Conservation (phyloP, 1,140 invertebrate genomes). For the Temnothorax curvispinosus region DNA sequence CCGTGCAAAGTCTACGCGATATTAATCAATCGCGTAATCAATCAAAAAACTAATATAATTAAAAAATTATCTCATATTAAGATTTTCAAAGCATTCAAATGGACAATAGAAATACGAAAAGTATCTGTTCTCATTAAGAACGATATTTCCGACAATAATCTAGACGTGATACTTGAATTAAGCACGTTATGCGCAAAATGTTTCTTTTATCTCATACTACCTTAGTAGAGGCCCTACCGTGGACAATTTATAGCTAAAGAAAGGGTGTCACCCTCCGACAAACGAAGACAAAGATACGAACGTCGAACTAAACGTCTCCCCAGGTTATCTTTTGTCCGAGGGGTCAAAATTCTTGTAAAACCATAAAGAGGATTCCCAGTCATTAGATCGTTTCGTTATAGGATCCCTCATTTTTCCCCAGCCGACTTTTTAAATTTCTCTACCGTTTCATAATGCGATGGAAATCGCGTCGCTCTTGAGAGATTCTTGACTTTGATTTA, state of each 20-base stretch:
- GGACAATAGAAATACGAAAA: slow-evolving; percentile 39
- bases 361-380: slow-evolving; percentile 85
- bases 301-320: slow-evolving; percentile 75
- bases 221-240: slow-evolving; percentile 76
- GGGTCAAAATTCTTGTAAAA: slow-evolving; percentile 85
- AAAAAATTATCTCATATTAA: neutral
- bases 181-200: slow-evolving; percentile 83
- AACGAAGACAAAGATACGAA: slow-evolving; percentile 75
- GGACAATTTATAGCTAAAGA: slow-evolving; percentile 83
- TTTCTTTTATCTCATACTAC: slow-evolving; percentile 84
- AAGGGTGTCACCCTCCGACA: slow-evolving; percentile 64
- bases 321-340: slow-evolving; percentile 69
- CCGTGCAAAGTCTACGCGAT: too few species aligned
- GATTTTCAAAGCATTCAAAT: neutral
- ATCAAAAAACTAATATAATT: neutral
- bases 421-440: slow-evolving; percentile 48
- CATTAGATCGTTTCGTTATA: slow-evolving; percentile 84
- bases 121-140: slow-evolving; percentile 66
- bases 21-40: too few species aligned
- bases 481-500: slow-evolving; percentile 50
- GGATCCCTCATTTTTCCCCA: slow-evolving; percentile 63
- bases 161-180: slow-evolving; percentile 82
- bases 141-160: slow-evolving; percentile 82
- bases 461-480: slow-evolving; percentile 43
- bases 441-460: slow-evolving; percentile 41